A percentile compares a stretch with the other conserved stretches of the same genome.
These are phyloP conservation scores for Montipora foliosa DNA, from an alignment of 64 coral and sea anemone species.

Conservation along the genomic window DNA sequence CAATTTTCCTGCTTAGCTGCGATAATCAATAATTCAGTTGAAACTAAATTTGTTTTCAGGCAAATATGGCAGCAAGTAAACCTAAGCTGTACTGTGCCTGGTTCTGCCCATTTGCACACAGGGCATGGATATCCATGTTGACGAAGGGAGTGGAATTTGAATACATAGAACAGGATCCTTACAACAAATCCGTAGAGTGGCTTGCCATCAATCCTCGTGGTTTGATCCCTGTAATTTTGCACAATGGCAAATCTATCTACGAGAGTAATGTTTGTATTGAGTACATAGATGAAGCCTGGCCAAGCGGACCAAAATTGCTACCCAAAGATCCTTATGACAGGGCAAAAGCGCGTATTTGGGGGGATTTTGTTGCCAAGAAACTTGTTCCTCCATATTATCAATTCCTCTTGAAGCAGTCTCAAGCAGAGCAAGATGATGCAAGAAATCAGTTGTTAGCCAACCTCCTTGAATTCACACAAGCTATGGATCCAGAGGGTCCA, in stretches of 20 bases:
- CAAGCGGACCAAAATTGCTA: conserved; percentile 7
- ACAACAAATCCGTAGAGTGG: conserved; percentile 59
- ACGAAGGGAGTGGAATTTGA: conserved; percentile 67
- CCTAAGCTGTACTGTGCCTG: conserved; percentile 64
- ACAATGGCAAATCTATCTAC: conserved; percentile 56
- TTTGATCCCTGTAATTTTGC: conserved; percentile 38
- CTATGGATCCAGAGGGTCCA: conserved; percentile 46
- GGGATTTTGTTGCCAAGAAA: conserved; percentile 63
- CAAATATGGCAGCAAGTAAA: conserved; percentile 38
- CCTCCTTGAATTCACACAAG: conserved; percentile 42
- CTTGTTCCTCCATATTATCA: conserved; percentile 37
- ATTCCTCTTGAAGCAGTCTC: conserved; percentile 45
- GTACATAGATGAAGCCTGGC: conserved; percentile 62
- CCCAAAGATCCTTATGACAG: conserved; percentile 54
- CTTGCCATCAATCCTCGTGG: conserved; percentile 62
- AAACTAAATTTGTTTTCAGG: too few species aligned
- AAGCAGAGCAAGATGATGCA: conserved; percentile 43
- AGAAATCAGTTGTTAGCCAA: conserved; percentile 22
- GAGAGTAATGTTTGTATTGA: conserved; percentile 67
- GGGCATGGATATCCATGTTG: conserved; percentile 64
- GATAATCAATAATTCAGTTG: too few species aligned
- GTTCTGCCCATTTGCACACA: conserved; percentile 73
- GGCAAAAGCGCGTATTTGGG: conserved; percentile 64
- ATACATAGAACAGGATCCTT: conserved; percentile 66
- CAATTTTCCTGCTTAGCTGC: too few species aligned